These are phyloP conservation scores for Panagrolaimus sp. DNA, from an alignment of 1,140 invertebrate species.

Conservation along the genomic window DNA sequence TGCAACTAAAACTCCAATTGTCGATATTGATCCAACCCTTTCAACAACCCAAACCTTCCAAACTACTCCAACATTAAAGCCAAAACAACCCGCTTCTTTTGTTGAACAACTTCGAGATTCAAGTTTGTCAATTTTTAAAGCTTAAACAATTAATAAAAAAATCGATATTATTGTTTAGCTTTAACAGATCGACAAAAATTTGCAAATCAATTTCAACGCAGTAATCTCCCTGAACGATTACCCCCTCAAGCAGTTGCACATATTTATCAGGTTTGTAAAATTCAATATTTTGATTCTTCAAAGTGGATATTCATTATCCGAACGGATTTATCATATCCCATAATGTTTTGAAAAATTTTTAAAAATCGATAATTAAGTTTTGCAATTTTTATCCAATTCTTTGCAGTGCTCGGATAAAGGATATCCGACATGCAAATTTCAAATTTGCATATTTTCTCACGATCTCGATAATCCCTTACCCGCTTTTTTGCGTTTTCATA, in stretches of 20 bases:
- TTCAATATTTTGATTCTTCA: background rate
- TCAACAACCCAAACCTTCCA: constrained; percentile 17
- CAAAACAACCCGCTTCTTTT: background rate
- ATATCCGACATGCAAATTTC: too few species aligned
- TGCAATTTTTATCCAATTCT: too few species aligned
- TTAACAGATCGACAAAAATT: constrained; percentile 25
- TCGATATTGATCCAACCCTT: background rate
- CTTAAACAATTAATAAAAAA: background rate
- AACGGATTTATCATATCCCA: too few species aligned
- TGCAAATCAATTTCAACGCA: constrained; percentile 28
- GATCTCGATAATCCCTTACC: too few species aligned
- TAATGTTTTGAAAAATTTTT: too few species aligned
- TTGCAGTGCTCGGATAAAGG: too few species aligned
- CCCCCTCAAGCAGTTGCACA: constrained; percentile 9
- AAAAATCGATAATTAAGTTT: too few species aligned
- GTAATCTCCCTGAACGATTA: constrained; percentile 19
- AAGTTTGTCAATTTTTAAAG: background rate
- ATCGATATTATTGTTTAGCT: constrained; percentile 15
- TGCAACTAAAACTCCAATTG: constrained; percentile 26
- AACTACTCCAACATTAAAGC: background rate
- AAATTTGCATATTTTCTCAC: too few species aligned
- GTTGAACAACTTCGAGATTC: constrained; percentile 26
- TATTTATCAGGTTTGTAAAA: constrained; percentile 20
- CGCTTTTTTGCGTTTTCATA: too few species aligned
- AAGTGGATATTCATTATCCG: too few species aligned